Base-by-base conservation (phyloP, 2,888 invertebrate species). In the Anthoptus insignis region DNA sequence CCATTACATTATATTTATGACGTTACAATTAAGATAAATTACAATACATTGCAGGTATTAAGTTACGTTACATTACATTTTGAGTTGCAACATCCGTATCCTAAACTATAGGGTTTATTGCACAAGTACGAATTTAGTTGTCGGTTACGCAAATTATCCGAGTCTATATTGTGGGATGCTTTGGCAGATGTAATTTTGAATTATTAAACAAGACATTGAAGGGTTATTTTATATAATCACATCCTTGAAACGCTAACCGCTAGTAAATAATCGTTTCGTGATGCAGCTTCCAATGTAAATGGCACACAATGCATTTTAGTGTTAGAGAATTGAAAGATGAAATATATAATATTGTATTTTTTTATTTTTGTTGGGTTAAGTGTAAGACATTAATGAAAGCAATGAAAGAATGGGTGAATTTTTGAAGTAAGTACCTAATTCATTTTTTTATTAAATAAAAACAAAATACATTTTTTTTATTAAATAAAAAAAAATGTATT, bases 221-320 rank as follows among this genome's bases (percentile, higher is more conserved):
- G 45, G 57, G 59, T 59, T 64, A 64, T 66, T 67, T 68, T 53
- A 61, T 67, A 61, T 63, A 65, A 57, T 59, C 49, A 60, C 66
- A 64, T 68, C 73, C 75, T 73, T 73, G 73, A 66, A 52, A 70
- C 64, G 61, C 67, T 63, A 59, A 56, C 66, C 14, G 64, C 53
- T 58, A 59, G 68, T 68, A 69, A 71, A 73, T 75, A 68, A 74
- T 70, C 67, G 67, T 74, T 65, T 72, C 71, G 69, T 72, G 72
- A 59, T 64, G 67, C 63, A 50, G 53, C 59, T 47, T 61, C 64
- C 67, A 64, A 72, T 72, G 69, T 65, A 71, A 74, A 70, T 69
- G 59, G 58, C 68, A 71, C 65, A 75, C 73, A 73, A 73, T 74
- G 69, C 64, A 56, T 69, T 54, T 54, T 50, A 27, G 50, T 14